phyloP scores from a whole-genome alignment of 2,888 invertebrate species.

The Agrotis clavis region DNA sequence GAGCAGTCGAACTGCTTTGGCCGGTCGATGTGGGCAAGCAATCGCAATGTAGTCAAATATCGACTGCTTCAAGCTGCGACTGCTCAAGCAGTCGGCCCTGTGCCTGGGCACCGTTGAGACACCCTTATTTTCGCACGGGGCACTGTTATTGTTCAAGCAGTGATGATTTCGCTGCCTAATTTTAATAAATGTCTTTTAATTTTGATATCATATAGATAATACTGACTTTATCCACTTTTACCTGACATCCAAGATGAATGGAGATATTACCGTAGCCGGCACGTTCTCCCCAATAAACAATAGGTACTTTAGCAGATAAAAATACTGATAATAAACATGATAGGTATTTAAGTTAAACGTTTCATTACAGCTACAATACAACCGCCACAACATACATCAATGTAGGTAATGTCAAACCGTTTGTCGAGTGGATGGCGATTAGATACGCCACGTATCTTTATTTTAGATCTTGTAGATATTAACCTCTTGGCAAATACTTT shows the following conservation, averaged over 20 bases:
- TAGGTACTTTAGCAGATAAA: neutral
- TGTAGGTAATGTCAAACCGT: neutral
- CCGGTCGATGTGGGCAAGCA: no score
- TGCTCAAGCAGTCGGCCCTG: no score
- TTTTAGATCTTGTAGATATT: constrained; percentile 31
- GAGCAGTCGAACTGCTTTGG: no score
- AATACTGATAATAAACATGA: constrained; percentile 15
- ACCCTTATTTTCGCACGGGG: no score
- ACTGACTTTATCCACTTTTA: no score
- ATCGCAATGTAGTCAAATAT: no score
- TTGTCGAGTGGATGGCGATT: constrained; percentile 23
- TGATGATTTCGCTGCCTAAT: no score
- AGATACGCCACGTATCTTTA: constrained; percentile 26
- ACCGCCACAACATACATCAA: constrained; percentile 18
- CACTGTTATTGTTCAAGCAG: no score
- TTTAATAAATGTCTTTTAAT: no score
- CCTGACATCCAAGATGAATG: neutral
- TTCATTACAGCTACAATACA: constrained; percentile 4
- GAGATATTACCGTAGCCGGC: neutral
- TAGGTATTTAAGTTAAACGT: constrained; percentile 18
- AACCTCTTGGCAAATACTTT: constrained; percentile 18
- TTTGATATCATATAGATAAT: no score
- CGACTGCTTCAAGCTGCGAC: no score
- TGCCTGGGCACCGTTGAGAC: no score
- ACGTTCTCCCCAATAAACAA: neutral